phyloP scores from a whole-genome alignment of 2,113 vertebrate species.

The Cheirogaleus medius region DNA sequence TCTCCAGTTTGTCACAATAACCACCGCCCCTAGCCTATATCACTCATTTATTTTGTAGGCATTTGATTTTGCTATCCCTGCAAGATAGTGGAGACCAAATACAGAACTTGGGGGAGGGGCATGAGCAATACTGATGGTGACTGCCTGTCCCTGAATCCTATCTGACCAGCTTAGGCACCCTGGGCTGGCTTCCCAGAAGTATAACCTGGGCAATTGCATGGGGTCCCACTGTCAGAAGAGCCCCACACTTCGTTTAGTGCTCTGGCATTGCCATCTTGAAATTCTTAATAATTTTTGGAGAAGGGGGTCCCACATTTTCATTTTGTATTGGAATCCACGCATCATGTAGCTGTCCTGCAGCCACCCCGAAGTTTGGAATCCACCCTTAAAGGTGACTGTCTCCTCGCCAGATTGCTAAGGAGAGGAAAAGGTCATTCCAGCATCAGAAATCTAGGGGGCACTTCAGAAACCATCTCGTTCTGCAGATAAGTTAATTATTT shows the following conservation, averaged over 20 bases:
- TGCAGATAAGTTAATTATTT: slow-evolving; percentile 47
- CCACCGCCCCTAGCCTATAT: neutral
- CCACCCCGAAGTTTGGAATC: neutral
- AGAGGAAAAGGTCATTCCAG: neutral
- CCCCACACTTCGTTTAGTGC: neutral
- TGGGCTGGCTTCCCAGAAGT: neutral
- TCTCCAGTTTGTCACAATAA: neutral
- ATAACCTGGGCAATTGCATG: neutral
- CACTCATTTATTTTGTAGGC: neutral
- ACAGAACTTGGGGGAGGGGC: neutral
- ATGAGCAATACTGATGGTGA: neutral
- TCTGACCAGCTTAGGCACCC: neutral
- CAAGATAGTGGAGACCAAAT: neutral
- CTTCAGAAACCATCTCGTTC: slow-evolving; percentile 24
- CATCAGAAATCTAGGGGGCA: neutral
- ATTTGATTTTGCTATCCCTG: neutral
- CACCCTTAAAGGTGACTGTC: neutral
- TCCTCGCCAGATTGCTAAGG: neutral
- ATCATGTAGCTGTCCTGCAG: neutral
- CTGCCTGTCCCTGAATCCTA: neutral
- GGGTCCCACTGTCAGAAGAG: neutral
- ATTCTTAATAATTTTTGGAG: neutral
- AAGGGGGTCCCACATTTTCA: neutral
- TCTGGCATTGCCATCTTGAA: neutral
- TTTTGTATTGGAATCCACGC: neutral